Base-by-base conservation (phyloP, 2,797 vertebrate species). In the Neostethus bicornis region DNA sequence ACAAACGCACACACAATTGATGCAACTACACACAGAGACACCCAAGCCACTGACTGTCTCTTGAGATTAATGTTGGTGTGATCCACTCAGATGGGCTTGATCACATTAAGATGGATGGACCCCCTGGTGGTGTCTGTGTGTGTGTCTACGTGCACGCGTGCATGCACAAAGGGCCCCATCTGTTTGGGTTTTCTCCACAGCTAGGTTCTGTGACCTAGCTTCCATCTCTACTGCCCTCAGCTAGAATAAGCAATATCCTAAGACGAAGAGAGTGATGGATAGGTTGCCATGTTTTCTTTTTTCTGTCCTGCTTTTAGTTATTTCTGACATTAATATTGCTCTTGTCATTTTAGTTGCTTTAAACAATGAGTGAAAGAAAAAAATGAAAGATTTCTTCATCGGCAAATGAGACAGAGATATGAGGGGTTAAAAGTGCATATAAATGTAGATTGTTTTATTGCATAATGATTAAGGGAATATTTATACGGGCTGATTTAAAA, bases 91-190 rank as follows among this genome's bases (percentile, higher is more conserved):
- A 83, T 84, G 77, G 84, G 75, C 84, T 75, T 87, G 84, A 88
- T 90, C 83, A 88, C 84, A 85, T 88, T 90, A 89, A 90, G 86
- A 90, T 88, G 87, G 88, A 90, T 90, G 82, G 85, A 89, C 87
- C 87, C 88, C 86, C 87, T 83, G 77, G 87, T 89, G 85, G 49
- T 79, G 59, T 52, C 10, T 70, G 61, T 45, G 20, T 11, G 56
- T 9, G 46, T 44, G 24, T 35, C 63, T 34, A 61, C 63, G 42
- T 11, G 66, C 13, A 39, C 35, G 37, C 31, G 63, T 29, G 54
- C 19, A 41, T 17, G 44, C 75, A 63, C 51, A 57, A 37, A 56
- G 83, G 79, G 83, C 60, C 87, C 87, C 87, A 89, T 90, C 87
- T 90, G 89, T 87, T 83, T 83, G 75, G 90, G 87, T 88, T 88